Conservation (phyloP, 2,888 invertebrate genomes). For the Lepidochrysops patricia region DNA sequence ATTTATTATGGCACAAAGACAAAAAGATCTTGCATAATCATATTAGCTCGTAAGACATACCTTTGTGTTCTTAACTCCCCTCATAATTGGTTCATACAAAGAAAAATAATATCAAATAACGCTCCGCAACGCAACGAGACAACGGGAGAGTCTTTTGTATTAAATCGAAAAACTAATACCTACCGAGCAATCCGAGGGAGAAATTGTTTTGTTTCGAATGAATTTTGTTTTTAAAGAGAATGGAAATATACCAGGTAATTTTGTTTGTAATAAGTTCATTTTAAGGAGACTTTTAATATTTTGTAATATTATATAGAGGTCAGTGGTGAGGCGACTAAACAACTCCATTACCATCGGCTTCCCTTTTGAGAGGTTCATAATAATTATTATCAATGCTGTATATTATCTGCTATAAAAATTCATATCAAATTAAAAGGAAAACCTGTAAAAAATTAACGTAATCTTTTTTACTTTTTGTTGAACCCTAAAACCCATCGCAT, state of each 20-base stretch:
- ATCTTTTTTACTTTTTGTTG: too few species aligned
- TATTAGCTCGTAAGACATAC: not conserved
- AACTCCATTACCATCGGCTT: too few species aligned
- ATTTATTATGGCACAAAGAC: not conserved
- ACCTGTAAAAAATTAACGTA: too few species aligned
- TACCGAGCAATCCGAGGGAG: not conserved
- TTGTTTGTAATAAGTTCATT: not conserved
- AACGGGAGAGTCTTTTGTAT: not conserved
- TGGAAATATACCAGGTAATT: not conserved
- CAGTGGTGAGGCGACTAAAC: too few species aligned
- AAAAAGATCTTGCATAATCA: not conserved
- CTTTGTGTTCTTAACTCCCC: not conserved
- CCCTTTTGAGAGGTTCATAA: too few species aligned
- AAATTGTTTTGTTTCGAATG: not conserved
- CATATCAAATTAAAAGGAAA: too few species aligned
- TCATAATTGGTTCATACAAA: slow-evolving; percentile 6
- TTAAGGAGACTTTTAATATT: not conserved
- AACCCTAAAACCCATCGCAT: not conserved
- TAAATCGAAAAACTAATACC: not conserved
- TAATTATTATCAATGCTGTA: too few species aligned
- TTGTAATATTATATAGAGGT: not conserved
- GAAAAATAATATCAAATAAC: not conserved
- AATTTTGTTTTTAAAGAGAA: not conserved
- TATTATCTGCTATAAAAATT: too few species aligned
- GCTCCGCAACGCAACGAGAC: not conserved